Evolutionary conservation across 2,888 invertebrate genomes (phyloP), one percentile per base, ranked within the genome.

Genomic region (Hydraecia micacea): DNA sequence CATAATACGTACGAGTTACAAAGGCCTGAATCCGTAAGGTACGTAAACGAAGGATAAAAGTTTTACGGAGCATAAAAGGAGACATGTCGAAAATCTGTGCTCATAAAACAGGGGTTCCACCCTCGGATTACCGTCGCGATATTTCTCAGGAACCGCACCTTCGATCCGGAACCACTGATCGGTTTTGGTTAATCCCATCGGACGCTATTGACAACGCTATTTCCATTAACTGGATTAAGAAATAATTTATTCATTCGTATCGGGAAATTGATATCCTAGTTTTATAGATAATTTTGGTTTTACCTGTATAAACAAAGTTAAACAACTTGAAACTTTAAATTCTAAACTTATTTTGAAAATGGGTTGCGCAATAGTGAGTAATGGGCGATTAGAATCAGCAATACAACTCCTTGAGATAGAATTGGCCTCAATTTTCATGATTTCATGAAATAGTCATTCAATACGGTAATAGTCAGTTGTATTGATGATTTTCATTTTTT

Each of bases 51-150:
- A 85, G 90, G 90, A 95, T 95, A 94, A 94, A 94, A 94, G 89
- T 94, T 95, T 94, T 94, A 95, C 92, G 92, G 86, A 93, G 91
- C 93, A 94, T 94, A 94, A 94, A 94, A 94, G 91, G 89, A 91
- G 93, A 93, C 93, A 95, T 91, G 92, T 92, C 90, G 92, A 93
- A 95, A 95, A 94, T 95, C 94, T 94, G 93, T 86, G 91, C 91
- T 89, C 90, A 91, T 95, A 95, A 95, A 95, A 94, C 91, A 89
- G 85, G 88, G 87, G 83, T 81, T 77, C 85, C 88, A 81, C 89
- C 90, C 89, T 89, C 81, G 88, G 89, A 89, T 92, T 89, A 90
- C 89, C 85, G 74, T 65, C 25, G 71, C 49, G 79, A 80, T 87
- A 81, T 87, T 79, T 80, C 80, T 80, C 58, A 77, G 67, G 39